A percentile compares a stretch with the other conserved stretches of the same genome.
Evolutionary conservation across 2,113 vertebrate species (phyloP).

Genomic region (Tiliqua scincoides): DNA sequence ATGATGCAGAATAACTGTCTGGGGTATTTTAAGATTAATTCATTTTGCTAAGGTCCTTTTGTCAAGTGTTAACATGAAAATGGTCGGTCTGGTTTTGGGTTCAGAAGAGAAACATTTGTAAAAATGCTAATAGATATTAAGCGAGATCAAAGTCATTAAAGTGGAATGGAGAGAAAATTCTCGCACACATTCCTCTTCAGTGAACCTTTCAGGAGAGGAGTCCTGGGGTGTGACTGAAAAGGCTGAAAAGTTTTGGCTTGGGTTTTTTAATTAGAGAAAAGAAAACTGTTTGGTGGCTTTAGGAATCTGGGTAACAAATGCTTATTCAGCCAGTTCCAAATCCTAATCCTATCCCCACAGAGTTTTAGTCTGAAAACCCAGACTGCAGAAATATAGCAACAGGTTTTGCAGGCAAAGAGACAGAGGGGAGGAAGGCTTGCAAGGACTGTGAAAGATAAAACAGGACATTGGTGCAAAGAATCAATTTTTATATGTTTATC

Average conservation of each 20-base stretch:
- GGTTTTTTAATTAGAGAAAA: constrained; percentile 40
- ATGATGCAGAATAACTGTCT: neutral
- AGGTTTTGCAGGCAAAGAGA: constrained; percentile 23
- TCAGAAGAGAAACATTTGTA: neutral
- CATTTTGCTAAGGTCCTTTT: neutral
- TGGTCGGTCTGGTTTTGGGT: neutral
- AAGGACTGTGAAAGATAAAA: constrained; percentile 27
- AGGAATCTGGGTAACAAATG: constrained; percentile 33
- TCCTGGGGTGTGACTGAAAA: neutral
- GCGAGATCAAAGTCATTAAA: constrained; percentile 41
- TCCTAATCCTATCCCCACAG: constrained; percentile 18
- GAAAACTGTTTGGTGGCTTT: constrained; percentile 16
- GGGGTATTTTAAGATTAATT: neutral
- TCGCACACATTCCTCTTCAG: constrained; percentile 35
- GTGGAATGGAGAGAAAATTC: constrained; percentile 25
- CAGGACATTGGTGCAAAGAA: neutral
- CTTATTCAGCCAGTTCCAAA: constrained; percentile 24
- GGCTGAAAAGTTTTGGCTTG: neutral
- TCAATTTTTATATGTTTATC: constrained; percentile 19
- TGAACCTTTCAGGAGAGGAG: constrained; percentile 12
- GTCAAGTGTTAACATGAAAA: neutral
- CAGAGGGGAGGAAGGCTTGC: neutral
- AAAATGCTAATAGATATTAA: constrained; percentile 33
- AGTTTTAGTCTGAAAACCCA: constrained; percentile 15
- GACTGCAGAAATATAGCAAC: neutral